Conservation (phyloP, 2,888 invertebrate species). For the Mythimna impura region DNA sequence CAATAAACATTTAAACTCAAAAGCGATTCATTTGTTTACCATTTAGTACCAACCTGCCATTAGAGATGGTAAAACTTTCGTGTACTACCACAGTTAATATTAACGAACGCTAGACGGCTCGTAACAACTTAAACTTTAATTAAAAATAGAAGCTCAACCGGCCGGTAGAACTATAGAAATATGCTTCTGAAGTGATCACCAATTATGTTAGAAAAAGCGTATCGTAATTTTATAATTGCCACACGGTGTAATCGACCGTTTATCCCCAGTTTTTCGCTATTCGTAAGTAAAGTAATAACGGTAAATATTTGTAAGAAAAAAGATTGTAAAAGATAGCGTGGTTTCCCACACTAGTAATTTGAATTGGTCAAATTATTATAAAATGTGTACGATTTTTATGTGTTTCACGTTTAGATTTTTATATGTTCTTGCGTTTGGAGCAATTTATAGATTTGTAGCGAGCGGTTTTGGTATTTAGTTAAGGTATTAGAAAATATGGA, state of each 20-base stretch:
- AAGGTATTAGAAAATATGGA: constrained; percentile 19
- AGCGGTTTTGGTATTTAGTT: constrained; percentile 55
- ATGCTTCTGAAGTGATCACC: constrained; percentile 85
- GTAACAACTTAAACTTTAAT: constrained; percentile 73
- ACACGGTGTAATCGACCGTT: constrained; percentile 67
- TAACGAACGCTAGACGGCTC: constrained; percentile 62
- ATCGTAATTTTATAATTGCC: constrained; percentile 72
- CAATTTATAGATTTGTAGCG: constrained; percentile 58
- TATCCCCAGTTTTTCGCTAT: constrained; percentile 75
- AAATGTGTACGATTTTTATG: constrained; percentile 66
- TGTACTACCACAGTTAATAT: constrained; percentile 69
- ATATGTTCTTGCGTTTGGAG: constrained; percentile 57
- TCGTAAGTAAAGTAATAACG: constrained; percentile 73
- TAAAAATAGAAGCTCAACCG: constrained; percentile 79
- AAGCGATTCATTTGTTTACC: constrained; percentile 63
- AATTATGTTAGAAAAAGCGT: constrained; percentile 85
- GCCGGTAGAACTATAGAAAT: constrained; percentile 66
- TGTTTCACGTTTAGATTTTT: constrained; percentile 63
- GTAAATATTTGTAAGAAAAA: constrained; percentile 78
- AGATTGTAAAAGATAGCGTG: constrained; percentile 70
- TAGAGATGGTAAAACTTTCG: constrained; percentile 66
- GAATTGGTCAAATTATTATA: constrained; percentile 71
- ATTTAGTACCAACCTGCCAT: constrained; percentile 56
- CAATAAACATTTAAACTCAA: constrained; percentile 43
- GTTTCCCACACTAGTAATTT: constrained; percentile 82